Evolutionary conservation across 2,797 vertebrate genomes (phyloP), one percentile per base, ranked within the genome.

Genomic region (Peromyscus melanophrys): DNA sequence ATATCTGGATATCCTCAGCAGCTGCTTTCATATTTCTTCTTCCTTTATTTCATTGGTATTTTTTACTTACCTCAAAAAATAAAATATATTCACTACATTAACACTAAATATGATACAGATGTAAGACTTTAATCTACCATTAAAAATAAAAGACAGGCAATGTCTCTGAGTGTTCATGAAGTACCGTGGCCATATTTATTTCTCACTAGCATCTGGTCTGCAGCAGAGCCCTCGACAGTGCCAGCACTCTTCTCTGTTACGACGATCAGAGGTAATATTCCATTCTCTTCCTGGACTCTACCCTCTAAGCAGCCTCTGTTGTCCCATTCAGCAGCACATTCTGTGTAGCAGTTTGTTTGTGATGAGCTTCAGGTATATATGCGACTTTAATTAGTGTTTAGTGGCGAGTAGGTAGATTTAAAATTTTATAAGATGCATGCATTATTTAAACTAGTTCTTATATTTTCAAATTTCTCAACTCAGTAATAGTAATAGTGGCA

Each of bases 371-470:
- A 31, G 71, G 25, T 82, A 85, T 78, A 31, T 75, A 71, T 90
- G 73, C 59, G 13, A 90, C 2, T 5, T 88, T 65, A 84, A 94
- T 89, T 97, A 90, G 80, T 92, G 27, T 73, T 87, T 78, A 83
- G 69, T 85, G 63, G 59, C 11, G 37, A 90, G 59, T 43, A 71
- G n/a, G n/a, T 81, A 85, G 19, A 75, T 92, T 93, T 97, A 85
- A 43, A 91, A 81, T 90, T 92, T 43, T 61, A 71, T 67, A 89
- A 90, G 34, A 83, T 71, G 0, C 5, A 7, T 77, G 1, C 2
- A 61, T 95, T 84, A 89, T 93, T 97, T 85, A 87, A 85, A 94
- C 25, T 89, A 85, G 19, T n/a, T 92, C 88, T 80, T 91, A 77
- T 76, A 84, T 37, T 96, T 95, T 71, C 63, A 78, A 71, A 65